Evolutionary conservation across 2,113 vertebrate species (phyloP), one percentile per base, ranked within the genome.

Genomic region (Noturus placidus): DNA sequence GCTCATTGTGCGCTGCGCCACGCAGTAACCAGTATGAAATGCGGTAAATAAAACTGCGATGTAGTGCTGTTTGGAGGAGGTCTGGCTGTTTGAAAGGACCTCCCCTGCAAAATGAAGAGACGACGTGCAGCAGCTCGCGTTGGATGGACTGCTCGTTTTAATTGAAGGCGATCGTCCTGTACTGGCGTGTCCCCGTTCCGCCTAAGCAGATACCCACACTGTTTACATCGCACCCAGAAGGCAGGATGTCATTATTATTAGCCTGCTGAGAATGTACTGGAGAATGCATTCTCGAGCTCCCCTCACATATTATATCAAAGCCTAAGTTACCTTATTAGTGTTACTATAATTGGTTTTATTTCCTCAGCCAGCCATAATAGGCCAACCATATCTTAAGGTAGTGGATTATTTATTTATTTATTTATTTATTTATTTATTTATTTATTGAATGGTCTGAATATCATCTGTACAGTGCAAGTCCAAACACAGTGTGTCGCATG

Each of bases 41-140:
- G 92, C 92, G 92, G 91, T 91, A 94, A 95, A 95, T 94, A 94
- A 91, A 91, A 92, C 91, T 86, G 90, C 90, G 93, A 90, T 90
- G 91, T 90, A 79, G 57, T 84, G 86, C 82, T 57, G 88, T 84
- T 87, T 83, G 88, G 86, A 89, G 88, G 91, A 87, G 92, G 89
- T 84, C 90, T 90, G 88, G 67, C 81, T 87, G 77, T 81, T 88
- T 78, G 14, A 74, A 86, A 85, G 89, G 84, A 88, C 88, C 91
- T 90, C 91, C 91, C 89, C 91, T 88, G 86, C 82, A 90, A 89
- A 79, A 84, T 84, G 52, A 67, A 85, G 78, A 90, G 78, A 82
- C 63, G 81, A 56, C 52, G 69, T 70, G 35, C 10, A n/a, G 74
- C 82, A 86, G 61, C 35, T 78, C 35, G 82, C 57, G 35, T 79